Evolutionary conservation across 2,113 vertebrate species (phyloP).

Genomic region (Azemiops feae): DNA sequence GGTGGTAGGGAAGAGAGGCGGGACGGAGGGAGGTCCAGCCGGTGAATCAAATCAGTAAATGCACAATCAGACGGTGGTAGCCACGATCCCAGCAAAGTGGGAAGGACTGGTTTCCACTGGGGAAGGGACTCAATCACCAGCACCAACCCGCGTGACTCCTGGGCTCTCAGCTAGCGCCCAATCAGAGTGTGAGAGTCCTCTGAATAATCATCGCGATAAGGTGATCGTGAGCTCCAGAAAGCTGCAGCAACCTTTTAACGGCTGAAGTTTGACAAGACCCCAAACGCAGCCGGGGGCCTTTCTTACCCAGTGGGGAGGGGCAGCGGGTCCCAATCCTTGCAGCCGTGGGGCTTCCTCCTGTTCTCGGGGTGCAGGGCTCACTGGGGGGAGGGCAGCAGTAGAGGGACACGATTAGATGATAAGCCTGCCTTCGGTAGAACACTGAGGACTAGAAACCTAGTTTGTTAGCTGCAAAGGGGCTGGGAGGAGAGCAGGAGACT

Average conservation of each 20-base stretch:
- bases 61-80: background rate
- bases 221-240: background rate
- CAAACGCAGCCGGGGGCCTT: accelerated
- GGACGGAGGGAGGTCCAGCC: background rate
- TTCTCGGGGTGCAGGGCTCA: background rate
- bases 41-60: background rate
- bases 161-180: background rate
- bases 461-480: background rate
- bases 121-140: background rate
- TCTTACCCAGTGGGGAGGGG: background rate
- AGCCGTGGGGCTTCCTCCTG: accelerated
- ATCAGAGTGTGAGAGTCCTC: background rate
- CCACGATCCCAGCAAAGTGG: background rate
- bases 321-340: background rate
- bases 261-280: background rate
- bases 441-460: background rate
- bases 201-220: accelerated
- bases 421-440: background rate
- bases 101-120: background rate
- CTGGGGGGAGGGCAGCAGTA: background rate
- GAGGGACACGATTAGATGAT: background rate
- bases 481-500: background rate
- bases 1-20: background rate
- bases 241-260: background rate
- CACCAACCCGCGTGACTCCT: background rate